Evolutionary conservation across 2,888 invertebrate genomes (phyloP), one percentile per base, ranked within the genome.

Genomic region (Maniola hyperantus): DNA sequence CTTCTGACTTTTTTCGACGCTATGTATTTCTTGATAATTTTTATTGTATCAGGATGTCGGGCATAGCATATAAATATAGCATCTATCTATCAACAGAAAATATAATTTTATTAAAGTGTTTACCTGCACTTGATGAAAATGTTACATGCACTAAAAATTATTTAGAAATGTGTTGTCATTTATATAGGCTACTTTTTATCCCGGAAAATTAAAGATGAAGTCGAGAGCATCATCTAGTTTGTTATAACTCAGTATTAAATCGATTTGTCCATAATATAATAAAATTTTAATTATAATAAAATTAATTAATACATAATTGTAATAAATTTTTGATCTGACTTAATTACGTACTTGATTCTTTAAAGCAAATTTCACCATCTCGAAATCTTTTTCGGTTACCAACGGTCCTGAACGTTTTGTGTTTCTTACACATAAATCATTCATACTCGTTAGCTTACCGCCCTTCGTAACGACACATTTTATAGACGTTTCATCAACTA

Each of bases 321-420:
- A 62, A 6, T 8, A 20, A 48, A 57, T 33, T 51, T 20, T 20
- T 20, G 5, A 15, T 33, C 18, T 10, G 26, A 6, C 6, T 46
- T 10, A 44, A 2, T 26, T 4, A 60, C 33, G 67, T 70, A 85
- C 87, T 78, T 83, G 73, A 68, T 76, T 76, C 20, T 81, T 78
- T 71, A 79, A 76, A 10, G 82, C 83, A 69, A 85, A 85, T 42
- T 77, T 73, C 5, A 87, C 73, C 15, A 82, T 73, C 15, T 79
- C 77, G 58, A 80, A 73, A 73, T 87, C 87, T 34, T 72, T 76
- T 53, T 79, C 78, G 0, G 79, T 74, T 1, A 85, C 67, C 0
- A 76, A 62, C 1, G 84, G 83, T 62, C 76, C 79, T 2, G 67
- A 66, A 66, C 79, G 76, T 64, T 73, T 81, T 0, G 79, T 71